These are phyloP conservation scores for Actenoides lindsayi DNA, from an alignment of 2,113 vertebrate genomes.

Conservation along the genomic window DNA sequence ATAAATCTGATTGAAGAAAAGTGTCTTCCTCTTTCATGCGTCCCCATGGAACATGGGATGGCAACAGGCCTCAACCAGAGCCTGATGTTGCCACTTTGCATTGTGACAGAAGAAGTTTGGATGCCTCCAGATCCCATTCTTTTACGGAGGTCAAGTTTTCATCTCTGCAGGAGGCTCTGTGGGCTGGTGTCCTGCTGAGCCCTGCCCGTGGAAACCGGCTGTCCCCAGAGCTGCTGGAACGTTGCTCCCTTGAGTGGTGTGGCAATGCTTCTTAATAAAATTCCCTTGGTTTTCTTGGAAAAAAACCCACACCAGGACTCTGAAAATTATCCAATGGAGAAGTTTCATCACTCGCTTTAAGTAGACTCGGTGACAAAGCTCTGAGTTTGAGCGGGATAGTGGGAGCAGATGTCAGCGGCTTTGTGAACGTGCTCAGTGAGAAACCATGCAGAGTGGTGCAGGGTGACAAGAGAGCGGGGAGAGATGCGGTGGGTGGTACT, in stretches of 20 bases:
- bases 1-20: background rate
- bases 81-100: background rate
- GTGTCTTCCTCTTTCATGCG: background rate
- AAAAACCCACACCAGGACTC: background rate
- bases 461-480: background rate
- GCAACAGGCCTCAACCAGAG: background rate
- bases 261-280: background rate
- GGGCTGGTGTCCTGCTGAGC: background rate
- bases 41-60: background rate
- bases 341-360: background rate
- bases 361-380: rapidly evolving
- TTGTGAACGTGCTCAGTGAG: rapidly evolving
- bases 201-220: background rate
- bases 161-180: background rate
- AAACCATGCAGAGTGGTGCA: rapidly evolving
- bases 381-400: rapidly evolving
- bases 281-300: background rate
- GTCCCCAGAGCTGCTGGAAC: background rate
- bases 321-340: background rate
- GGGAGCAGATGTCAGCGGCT: background rate
- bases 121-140: background rate
- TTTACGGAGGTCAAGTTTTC: rapidly evolving
- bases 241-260: background rate
- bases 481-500: rapidly evolving
- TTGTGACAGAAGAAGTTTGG: background rate